Evolutionary conservation across 2,797 vertebrate species (phyloP).

Genomic region (Notolabrus celidotus): DNA sequence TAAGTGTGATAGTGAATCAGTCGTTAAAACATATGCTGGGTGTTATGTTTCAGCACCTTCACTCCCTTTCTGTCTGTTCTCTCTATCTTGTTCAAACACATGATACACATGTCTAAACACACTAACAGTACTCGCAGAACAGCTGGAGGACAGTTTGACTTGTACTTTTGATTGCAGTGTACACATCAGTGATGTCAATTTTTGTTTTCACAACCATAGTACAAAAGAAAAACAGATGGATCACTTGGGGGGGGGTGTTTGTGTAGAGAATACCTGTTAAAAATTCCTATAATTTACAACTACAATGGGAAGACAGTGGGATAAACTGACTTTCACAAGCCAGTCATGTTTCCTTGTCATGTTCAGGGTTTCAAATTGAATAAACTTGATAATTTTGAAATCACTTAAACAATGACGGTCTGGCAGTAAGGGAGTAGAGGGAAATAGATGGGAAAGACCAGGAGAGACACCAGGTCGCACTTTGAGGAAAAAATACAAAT

Average conservation of each 20-base stretch:
- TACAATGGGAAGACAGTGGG: constrained; percentile 4
- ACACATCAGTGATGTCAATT: constrained; percentile 15
- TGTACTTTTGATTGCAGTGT: constrained; percentile 8
- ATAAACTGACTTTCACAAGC: neutral
- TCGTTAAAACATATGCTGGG: constrained; percentile 48
- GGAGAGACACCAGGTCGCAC: too few relatives aligned
- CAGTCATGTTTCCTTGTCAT: too few relatives aligned
- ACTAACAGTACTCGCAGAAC: constrained; percentile 12
- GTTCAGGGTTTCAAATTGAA: too few relatives aligned
- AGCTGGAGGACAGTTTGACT: constrained; percentile 24
- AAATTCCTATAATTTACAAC: constrained; percentile 11
- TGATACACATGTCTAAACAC: constrained; percentile 4
- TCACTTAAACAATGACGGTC: too few relatives aligned
- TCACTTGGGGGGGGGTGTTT: constrained; percentile 8
- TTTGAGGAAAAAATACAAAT: too few relatives aligned
- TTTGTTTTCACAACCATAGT: constrained; percentile 31
- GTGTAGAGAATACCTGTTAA: constrained; percentile 1
- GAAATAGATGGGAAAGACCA: too few relatives aligned
- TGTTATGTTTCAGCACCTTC: constrained; percentile 28
- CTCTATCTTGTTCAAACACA: constrained; percentile 12
- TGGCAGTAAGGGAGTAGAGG: too few relatives aligned
- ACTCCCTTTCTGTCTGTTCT: constrained; percentile 9
- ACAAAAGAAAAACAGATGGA: constrained; percentile 15
- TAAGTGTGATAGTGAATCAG: constrained; percentile 43
- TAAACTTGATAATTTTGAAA: too few relatives aligned